A percentile compares a stretch with the other conserved stretches of the same genome.
phyloP scores from a whole-genome alignment of 2,113 vertebrate genomes.

The Scomber scombrus region DNA sequence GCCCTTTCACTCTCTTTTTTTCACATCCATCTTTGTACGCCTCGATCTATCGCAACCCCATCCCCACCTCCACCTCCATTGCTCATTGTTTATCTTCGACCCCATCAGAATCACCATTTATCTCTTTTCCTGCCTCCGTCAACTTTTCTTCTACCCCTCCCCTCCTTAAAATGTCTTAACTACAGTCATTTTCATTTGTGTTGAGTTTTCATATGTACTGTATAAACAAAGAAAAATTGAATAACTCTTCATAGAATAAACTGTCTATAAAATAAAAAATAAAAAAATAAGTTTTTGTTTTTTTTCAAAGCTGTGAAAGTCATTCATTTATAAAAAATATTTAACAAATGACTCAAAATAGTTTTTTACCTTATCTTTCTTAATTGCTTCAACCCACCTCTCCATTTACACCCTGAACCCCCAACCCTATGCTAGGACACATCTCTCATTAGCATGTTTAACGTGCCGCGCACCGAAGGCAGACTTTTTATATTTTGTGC shows the following conservation, averaged over 20 bases:
- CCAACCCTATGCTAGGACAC: not conserved
- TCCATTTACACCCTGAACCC: not conserved
- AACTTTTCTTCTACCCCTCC: not conserved
- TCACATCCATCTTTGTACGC: constrained; percentile 50
- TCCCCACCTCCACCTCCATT: constrained; percentile 33
- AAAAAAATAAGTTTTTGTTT: no score
- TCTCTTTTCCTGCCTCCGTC: constrained; percentile 12
- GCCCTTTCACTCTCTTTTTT: constrained; percentile 26
- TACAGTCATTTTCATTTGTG: constrained; percentile 16
- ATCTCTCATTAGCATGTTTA: constrained; percentile 71
- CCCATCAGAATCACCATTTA: constrained; percentile 12
- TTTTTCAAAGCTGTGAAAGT: no score
- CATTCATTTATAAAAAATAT: no score
- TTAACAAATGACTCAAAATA: no score
- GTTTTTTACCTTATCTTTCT: not conserved
- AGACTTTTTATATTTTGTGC: constrained; percentile 56
- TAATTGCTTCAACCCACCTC: not conserved
- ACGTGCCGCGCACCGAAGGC: constrained; percentile 7
- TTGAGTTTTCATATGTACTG: not conserved
- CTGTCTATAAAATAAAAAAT: no score
- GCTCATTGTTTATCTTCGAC: constrained; percentile 43
- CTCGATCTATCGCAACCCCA: constrained; percentile 54
- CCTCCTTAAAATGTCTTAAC: constrained; percentile 29
- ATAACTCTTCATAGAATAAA: no score
- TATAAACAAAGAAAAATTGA: no score